Percentiles rank a stretch among this genome's conserved stretches.
phyloP scores from a whole-genome alignment of 2,888 invertebrate genomes.

The Ophioninae sp. region DNA sequence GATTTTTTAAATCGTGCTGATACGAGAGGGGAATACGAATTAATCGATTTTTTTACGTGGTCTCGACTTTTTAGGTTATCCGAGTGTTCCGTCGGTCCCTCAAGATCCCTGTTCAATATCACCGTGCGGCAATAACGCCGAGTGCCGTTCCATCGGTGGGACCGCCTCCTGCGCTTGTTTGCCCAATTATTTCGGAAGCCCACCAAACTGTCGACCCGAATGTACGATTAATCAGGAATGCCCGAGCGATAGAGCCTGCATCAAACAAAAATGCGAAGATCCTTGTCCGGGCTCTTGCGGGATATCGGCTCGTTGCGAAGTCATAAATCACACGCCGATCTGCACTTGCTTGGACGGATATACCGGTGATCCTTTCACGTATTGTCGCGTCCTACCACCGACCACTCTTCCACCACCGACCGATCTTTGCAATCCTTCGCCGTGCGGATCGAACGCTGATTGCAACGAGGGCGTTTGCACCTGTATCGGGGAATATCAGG shows the following conservation, averaged over 20 bases:
- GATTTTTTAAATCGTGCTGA: too few species aligned
- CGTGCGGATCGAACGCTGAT: constrained; percentile 86
- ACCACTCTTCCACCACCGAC: constrained; percentile 57
- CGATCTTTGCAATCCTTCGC: constrained; percentile 89
- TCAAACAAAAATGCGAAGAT: constrained; percentile 88
- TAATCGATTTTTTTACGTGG: constrained; percentile 7
- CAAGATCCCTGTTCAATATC: constrained; percentile 79
- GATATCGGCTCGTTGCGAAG: constrained; percentile 86
- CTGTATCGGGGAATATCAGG: constrained; percentile 87
- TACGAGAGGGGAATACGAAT: too few species aligned
- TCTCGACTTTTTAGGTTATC: constrained; percentile 63
- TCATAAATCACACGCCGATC: constrained; percentile 89
- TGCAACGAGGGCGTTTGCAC: constrained; percentile 87
- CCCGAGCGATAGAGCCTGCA: constrained; percentile 87
- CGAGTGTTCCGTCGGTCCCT: constrained; percentile 59
- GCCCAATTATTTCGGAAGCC: constrained; percentile 86
- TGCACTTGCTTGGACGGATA: constrained; percentile 87
- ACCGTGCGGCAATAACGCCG: constrained; percentile 87
- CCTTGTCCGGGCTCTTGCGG: constrained; percentile 91
- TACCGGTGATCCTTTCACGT: constrained; percentile 87
- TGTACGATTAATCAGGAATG: constrained; percentile 87
- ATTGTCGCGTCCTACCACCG: constrained; percentile 81
- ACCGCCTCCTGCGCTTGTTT: constrained; percentile 86
- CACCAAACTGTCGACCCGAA: constrained; percentile 84
- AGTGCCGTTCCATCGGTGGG: constrained; percentile 84